Evolutionary conservation across 1,140 invertebrate genomes (phyloP), one percentile per base, ranked within the genome.

Genomic region (Thrips palmi): DNA sequence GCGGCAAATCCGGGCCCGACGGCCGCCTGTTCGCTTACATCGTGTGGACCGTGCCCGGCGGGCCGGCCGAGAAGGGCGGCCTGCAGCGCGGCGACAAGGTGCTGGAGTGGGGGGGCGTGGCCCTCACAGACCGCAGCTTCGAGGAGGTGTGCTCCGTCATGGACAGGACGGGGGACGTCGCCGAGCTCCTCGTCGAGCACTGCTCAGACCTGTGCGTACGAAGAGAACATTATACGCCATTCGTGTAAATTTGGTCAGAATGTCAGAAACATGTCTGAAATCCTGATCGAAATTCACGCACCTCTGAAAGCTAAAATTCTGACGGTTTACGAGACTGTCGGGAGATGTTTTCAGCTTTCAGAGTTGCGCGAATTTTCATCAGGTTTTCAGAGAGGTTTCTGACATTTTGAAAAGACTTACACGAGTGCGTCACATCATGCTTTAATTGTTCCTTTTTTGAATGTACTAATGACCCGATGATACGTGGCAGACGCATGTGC

Each of bases 41-140:
- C 45, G 82, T 88, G 8, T 87, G 82, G 75, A 87, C 83, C 0
- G 78, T 88, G 17, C 80, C 79, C 1, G 84, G 83, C 24, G 85
- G 87, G 29, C 79, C 83, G 14, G 88, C 86, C 1, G 87, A 92
- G 56, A 77, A 83, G 50, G 79, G 72, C 30, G 83, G 83, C 8
- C 60, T 89, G 37, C 75, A 79, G 48, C 78, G 83, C 52, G 83
- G 82, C 39, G 82, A 88, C 60, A 85, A 83, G 70, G 69, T 84
- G 41, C 56, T 87, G 5, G 78, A 84, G 52, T 87, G 83, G 80
- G 69, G 73, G 40, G 81, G 84, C 1, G 73, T 88, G 30, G 77
- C 80, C 0, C 58, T 93, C 25, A 77, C 78, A 11, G 84, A 91
- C 60, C 71, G 79, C 25, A 89, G 79, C 39, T 92, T 89, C 53